Evolutionary conservation across 2,888 invertebrate species (phyloP).

Genomic region (Heliconius cydno): DNA sequence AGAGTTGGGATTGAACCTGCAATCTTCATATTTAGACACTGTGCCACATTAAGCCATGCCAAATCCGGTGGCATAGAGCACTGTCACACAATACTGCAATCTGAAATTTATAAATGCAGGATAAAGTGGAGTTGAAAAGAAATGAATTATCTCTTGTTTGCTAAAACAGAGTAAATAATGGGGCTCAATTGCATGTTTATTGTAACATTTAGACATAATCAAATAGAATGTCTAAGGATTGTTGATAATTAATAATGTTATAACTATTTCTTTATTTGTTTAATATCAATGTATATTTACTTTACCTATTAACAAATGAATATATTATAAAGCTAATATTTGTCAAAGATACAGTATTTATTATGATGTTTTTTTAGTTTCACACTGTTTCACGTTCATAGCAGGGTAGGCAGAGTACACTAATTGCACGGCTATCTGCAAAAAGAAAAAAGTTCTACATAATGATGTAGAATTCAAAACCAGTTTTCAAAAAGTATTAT

Average conservation of each 20-base stretch:
- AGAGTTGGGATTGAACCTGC: background rate
- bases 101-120: no score
- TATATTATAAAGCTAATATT: no score
- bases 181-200: background rate
- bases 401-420: background rate
- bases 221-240: background rate
- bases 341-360: no score
- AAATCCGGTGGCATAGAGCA: no score
- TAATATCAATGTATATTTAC: background rate
- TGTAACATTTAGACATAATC: background rate
- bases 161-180: background rate
- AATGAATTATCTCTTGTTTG: background rate
- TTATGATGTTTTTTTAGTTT: no score
- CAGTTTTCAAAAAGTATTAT: no score
- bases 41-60: no score
- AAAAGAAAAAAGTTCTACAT: background rate
- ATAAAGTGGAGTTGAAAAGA: background rate
- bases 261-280: background rate
- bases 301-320: no score
- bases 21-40: background rate
- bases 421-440: background rate
- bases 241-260: background rate
- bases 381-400: no score
- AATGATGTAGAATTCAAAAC: no score
- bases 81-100: no score